Percentiles rank a stretch among this genome's conserved stretches.
phyloP scores from a whole-genome alignment of 35 echinoderm and acorn worm genomes.

The Lytechinus pictus region DNA sequence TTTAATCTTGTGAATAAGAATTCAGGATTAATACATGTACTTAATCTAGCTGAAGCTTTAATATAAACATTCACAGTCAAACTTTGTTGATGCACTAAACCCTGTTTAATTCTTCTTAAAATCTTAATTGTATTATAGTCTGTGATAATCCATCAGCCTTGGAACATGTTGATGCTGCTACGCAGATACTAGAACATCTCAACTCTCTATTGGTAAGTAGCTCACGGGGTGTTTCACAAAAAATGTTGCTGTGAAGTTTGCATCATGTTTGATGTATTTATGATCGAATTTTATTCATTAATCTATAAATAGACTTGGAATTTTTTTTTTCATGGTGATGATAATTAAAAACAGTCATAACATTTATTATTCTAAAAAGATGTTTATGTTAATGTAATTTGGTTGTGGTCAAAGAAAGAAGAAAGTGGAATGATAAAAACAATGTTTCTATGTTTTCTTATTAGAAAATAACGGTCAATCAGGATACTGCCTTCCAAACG shows the following conservation, averaged over 20 bases:
- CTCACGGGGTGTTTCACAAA: too few species aligned
- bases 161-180: slow-evolving; percentile 66
- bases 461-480: slow-evolving; percentile 60
- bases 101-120: too few species aligned
- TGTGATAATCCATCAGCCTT: slow-evolving; percentile 1
- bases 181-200: slow-evolving; percentile 71
- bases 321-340: background rate
- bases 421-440: background rate
- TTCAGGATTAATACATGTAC: too few species aligned
- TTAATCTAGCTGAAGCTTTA: too few species aligned
- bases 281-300: too few species aligned
- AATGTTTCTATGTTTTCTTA: slow-evolving; percentile 38
- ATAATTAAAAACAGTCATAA: background rate
- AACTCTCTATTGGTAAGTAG: slow-evolving; percentile 74
- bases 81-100: too few species aligned
- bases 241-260: too few species aligned
- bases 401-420: background rate
- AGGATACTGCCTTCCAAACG: slow-evolving; percentile 73
- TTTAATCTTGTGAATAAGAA: too few species aligned
- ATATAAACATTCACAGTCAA: too few species aligned
- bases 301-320: background rate
- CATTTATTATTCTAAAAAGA: background rate
- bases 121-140: background rate
- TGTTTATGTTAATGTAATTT: background rate
- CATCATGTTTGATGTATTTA: too few species aligned